Conservation (phyloP, 1,140 invertebrate species). For the Ceratina australensis region DNA sequence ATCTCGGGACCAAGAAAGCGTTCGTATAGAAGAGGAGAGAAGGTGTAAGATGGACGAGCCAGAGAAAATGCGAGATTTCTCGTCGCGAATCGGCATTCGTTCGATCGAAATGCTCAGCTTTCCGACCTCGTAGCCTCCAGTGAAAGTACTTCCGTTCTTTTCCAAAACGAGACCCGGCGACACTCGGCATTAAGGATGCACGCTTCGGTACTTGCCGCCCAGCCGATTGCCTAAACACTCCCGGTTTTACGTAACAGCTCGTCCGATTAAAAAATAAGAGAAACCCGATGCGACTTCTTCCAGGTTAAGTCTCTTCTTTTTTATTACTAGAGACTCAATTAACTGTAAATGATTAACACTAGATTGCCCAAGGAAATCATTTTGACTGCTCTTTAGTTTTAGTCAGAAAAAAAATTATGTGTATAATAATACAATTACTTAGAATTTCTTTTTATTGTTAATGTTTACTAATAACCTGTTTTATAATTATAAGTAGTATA, state of each 20-base stretch:
- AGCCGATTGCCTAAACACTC: conserved; percentile 58
- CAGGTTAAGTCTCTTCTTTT: background rate
- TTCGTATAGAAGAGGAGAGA: too few relatives aligned
- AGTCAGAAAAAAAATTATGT: too few relatives aligned
- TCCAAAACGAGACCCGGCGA: conserved; percentile 64
- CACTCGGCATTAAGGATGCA: conserved; percentile 56
- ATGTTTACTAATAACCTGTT: too few relatives aligned
- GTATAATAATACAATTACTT: too few relatives aligned
- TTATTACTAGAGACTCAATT: background rate
- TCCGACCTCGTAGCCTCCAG: conserved; percentile 57
- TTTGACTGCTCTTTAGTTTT: too few relatives aligned
- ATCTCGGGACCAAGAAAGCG: background rate
- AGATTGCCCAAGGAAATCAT: too few relatives aligned
- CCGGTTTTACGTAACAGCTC: conserved; percentile 54
- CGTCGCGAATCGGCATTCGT: conserved; percentile 27
- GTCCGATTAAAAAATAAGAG: conserved; percentile 29
- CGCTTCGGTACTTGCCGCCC: conserved; percentile 57
- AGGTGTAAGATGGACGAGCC: too few relatives aligned
- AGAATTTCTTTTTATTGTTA: too few relatives aligned
- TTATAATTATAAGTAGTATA: too few relatives aligned
- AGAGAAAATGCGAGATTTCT: conserved; percentile 36
- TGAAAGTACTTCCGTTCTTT: conserved; percentile 75
- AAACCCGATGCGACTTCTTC: conserved; percentile 35
- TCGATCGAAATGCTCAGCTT: conserved; percentile 47
- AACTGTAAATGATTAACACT: too few relatives aligned